These are phyloP conservation scores for Drosophila burlai DNA, from an alignment of 1,140 invertebrate species.

Conservation along the genomic window DNA sequence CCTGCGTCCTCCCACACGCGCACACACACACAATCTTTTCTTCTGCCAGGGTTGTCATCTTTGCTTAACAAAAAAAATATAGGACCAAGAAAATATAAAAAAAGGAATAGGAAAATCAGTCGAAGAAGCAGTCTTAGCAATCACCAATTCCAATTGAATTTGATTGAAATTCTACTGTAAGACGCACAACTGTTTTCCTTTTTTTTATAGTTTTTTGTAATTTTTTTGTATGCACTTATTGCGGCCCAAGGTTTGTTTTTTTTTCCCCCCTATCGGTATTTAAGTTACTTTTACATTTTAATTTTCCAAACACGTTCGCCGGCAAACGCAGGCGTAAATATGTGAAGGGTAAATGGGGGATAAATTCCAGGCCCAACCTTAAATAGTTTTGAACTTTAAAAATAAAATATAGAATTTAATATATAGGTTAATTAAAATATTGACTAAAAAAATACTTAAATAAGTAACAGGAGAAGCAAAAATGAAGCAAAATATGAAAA, in stretches of 20 bases:
- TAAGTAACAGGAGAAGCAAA: too few relatives aligned
- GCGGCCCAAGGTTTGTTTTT: background rate
- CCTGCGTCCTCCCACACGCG: background rate
- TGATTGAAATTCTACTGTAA: constrained; percentile 48
- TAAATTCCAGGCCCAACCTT: too few relatives aligned
- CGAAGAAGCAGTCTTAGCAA: background rate
- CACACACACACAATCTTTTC: background rate
- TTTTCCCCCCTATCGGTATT: constrained; percentile 31
- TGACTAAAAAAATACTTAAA: too few relatives aligned
- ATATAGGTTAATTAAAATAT: too few relatives aligned
- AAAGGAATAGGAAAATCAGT: background rate
- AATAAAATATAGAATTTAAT: too few relatives aligned
- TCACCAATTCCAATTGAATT: constrained; percentile 58
- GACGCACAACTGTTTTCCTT: background rate
- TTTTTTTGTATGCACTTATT: constrained; percentile 17
- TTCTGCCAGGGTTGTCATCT: constrained; percentile 28
- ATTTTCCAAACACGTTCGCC: constrained; percentile 41
- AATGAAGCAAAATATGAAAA: too few relatives aligned
- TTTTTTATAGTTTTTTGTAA: background rate
- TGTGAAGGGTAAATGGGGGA: too few relatives aligned
- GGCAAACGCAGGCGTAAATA: constrained; percentile 6
- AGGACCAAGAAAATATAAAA: background rate
- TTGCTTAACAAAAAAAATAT: background rate
- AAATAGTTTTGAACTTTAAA: too few relatives aligned
- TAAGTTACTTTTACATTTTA: constrained; percentile 15